phyloP scores from a whole-genome alignment of 2,113 vertebrate genomes.

The Neoarius graeffei region DNA sequence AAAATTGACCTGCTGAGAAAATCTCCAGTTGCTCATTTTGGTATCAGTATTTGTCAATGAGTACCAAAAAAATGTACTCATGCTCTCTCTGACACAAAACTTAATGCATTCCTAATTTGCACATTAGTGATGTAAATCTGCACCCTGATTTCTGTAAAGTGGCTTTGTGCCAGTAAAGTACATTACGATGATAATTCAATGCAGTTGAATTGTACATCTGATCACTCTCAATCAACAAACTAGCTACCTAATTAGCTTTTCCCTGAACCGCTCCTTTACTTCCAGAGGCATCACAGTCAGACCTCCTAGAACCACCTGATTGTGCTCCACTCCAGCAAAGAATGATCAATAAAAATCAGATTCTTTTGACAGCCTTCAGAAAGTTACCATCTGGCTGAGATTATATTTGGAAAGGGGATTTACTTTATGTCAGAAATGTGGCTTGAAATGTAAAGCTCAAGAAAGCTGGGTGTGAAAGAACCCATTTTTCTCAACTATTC shows the following conservation, averaged over 20 bases:
- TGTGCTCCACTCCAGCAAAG: background rate
- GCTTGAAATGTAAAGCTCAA: background rate
- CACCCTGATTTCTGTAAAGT: background rate
- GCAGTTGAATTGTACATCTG: background rate
- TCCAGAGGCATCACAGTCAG: background rate
- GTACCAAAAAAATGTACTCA: background rate
- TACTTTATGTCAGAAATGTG: constrained; percentile 17
- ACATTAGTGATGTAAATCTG: background rate
- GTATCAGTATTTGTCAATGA: background rate
- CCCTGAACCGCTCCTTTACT: background rate
- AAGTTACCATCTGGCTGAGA: constrained; percentile 16
- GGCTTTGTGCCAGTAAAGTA: background rate
- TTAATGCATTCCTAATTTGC: background rate
- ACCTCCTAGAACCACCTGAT: background rate
- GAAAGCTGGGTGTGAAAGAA: constrained; percentile 10
- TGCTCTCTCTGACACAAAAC: background rate
- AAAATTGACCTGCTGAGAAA: background rate
- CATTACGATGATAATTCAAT: background rate
- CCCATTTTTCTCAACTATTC: constrained; percentile 26
- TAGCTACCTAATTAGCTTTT: background rate
- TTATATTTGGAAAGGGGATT: constrained; percentile 17
- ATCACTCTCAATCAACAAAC: background rate
- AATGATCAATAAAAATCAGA: constrained; percentile 14
- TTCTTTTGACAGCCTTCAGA: background rate
- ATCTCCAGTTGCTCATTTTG: background rate